Percentiles rank a stretch among this genome's conserved stretches.
Evolutionary conservation across 1,140 invertebrate species (phyloP).

Genomic region (Drosophila sp.): DNA sequence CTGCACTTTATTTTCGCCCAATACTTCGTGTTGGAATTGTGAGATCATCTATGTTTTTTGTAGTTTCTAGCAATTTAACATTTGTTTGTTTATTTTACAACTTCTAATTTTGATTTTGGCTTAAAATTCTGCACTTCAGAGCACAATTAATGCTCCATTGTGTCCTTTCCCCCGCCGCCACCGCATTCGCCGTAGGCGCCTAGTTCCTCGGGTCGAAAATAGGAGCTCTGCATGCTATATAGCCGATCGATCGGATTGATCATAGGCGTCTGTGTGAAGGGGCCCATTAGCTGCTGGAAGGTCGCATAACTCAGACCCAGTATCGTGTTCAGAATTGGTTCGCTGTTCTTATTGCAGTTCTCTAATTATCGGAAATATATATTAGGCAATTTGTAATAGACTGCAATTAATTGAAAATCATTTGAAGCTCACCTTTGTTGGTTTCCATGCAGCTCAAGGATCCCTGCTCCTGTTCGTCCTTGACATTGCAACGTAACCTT

Average conservation of each 20-base stretch:
- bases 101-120: conserved; percentile 83
- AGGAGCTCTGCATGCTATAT: conserved; percentile 88
- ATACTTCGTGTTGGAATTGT: not conserved
- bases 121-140: conserved; percentile 55
- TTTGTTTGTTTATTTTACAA: conserved; percentile 77
- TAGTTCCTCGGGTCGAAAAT: conserved; percentile 87
- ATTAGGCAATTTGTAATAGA: not conserved
- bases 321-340: conserved; percentile 81
- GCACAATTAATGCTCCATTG: conserved; percentile 66
- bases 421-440: conserved; percentile 70
- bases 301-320: conserved; percentile 84
- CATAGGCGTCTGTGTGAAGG: conserved; percentile 82
- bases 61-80: conserved; percentile 75
- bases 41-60: conserved; percentile 15
- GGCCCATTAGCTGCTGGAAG: conserved; percentile 84
- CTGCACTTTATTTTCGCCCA: not conserved
- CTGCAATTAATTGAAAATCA: not conserved
- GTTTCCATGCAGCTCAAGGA: conserved; percentile 83
- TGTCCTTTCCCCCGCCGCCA: conserved; percentile 61
- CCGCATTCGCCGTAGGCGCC: conserved; percentile 74
- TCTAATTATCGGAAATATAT: conserved; percentile 50
- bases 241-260: conserved; percentile 88
- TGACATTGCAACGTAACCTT: conserved; percentile 72
- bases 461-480: conserved; percentile 81
- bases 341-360: conserved; percentile 82